A percentile compares a stretch with the other conserved stretches of the same genome.
These are phyloP conservation scores for Hipposideros larvatus DNA, from an alignment of 2,797 vertebrate species.

Conservation along the genomic window DNA sequence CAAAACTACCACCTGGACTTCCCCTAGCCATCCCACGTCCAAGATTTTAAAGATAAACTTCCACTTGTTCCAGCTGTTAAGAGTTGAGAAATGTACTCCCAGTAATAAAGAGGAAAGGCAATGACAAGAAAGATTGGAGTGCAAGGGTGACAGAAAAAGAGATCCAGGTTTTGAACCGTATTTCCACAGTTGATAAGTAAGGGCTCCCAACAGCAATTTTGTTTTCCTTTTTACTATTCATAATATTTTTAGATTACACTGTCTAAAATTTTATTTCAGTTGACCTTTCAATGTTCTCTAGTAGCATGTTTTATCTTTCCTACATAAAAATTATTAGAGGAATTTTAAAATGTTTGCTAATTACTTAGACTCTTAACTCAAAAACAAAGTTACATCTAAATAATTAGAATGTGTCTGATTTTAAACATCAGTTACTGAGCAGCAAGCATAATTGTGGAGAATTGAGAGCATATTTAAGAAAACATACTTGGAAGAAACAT, in stretches of 20 bases:
- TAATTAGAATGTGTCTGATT: constrained; percentile 50
- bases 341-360: constrained; percentile 69
- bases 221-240: constrained; percentile 48
- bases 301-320: constrained; percentile 42
- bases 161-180: constrained; percentile 41
- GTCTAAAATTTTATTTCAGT: constrained; percentile 54
- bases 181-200: constrained; percentile 68
- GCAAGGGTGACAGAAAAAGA: constrained; percentile 54
- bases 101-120: constrained; percentile 62
- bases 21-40: background rate
- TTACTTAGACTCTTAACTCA: constrained; percentile 51
- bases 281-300: constrained; percentile 50
- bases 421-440: constrained; percentile 68
- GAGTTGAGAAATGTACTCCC: constrained; percentile 44
- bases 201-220: background rate
- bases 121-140: constrained; percentile 60
- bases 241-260: constrained; percentile 53
- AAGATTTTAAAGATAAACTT: constrained; percentile 45
- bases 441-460: constrained; percentile 41
- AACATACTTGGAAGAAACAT: constrained; percentile 59
- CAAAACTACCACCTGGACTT: constrained; percentile 48
- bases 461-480: constrained; percentile 52
- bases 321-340: constrained; percentile 47
- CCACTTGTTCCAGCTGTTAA: constrained; percentile 17
- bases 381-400: constrained; percentile 55